Base-by-base conservation (phyloP, 2,888 invertebrate species). In the Cactoblastis cactorum region DNA sequence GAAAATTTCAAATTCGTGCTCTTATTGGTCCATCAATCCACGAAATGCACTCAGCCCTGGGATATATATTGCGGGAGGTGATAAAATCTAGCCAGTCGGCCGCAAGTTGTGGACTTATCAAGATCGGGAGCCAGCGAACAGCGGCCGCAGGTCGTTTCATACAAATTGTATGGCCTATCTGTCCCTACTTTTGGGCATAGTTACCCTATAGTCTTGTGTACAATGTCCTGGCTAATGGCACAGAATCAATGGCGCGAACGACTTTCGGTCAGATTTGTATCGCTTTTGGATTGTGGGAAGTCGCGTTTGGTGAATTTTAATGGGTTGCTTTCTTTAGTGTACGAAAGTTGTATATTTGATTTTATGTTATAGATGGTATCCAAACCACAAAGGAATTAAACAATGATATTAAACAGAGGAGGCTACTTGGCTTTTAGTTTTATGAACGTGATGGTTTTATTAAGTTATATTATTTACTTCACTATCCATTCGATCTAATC, bases 151-250 rank as follows among this genome's bases (percentile, higher is more conserved):
- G 80, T 83, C 83, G 82, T 79, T 85, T 76, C 81, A 87, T 85
- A 87, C 88, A 88, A 88, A 87, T 88, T 88, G 87, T 87, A 83
- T 83, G 80, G 82, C 81, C 74, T 85, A 85, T 86, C 85, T 80
- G 70, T 77, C 74, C 62, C 85, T 85, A 74, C 75, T 84, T 85
- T 87, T 86, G 87, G 87, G 82, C 86, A 85, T 85, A 83, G 87
- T 86, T 85, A 85, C 83, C 84, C 82, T 80, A 81, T 78, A 82
- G 81, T 80, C 78, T 80, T 79, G 77, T 80, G 83, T 81, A 74
- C 71, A 74, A 77, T 77, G 79, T 77, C 77, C 65, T 71, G 71
- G 71, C 83, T 85, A 84, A 85, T 85, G 80, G 84, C 81, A 71
- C 75, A 77, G 63, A 46, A 70, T 76, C 75, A 80, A 75, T 73